phyloP scores from a whole-genome alignment of 2,888 invertebrate species.

The Cyrtodaria siliqua region DNA sequence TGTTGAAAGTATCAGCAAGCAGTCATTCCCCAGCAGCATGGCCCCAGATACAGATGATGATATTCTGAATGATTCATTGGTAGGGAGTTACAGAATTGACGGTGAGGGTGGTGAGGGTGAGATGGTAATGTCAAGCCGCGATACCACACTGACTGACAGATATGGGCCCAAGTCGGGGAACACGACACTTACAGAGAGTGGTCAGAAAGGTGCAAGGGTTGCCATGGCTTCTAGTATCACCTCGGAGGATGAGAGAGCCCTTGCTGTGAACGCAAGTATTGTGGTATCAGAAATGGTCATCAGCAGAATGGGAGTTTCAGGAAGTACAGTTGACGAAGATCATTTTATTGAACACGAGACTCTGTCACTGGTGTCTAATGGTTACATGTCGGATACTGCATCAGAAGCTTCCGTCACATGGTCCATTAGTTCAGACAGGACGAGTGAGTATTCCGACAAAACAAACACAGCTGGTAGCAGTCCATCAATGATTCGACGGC shows the following conservation, averaged over 20 bases:
- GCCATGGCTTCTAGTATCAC: slow-evolving; percentile 53
- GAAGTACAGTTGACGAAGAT: slow-evolving; percentile 85
- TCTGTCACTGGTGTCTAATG: slow-evolving; percentile 91
- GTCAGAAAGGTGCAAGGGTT: neutral
- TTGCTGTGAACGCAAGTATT: slow-evolving; percentile 88
- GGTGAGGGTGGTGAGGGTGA: slow-evolving; percentile 35
- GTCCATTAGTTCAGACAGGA: slow-evolving; percentile 78
- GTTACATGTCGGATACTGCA: slow-evolving; percentile 89
- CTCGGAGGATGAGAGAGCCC: slow-evolving; percentile 86
- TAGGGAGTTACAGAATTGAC: slow-evolving; percentile 34
- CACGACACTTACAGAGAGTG: slow-evolving; percentile 25
- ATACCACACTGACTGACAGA: slow-evolving; percentile 42
- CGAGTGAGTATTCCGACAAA: slow-evolving; percentile 72
- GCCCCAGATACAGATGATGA: slow-evolving; percentile 51
- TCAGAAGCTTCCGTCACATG: slow-evolving; percentile 80
- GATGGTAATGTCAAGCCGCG: slow-evolving; percentile 12
- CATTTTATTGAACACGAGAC: slow-evolving; percentile 89
- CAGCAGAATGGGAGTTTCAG: slow-evolving; percentile 76
- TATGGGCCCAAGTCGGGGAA: slow-evolving; percentile 14
- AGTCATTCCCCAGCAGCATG: slow-evolving; percentile 56
- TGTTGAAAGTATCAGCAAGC: slow-evolving; percentile 62
- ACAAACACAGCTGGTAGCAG: slow-evolving; percentile 72
- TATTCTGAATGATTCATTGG: slow-evolving; percentile 46
- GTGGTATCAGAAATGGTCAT: slow-evolving; percentile 87
- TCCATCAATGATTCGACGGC: slow-evolving; percentile 71